Percentiles rank a stretch among this genome's conserved stretches.
phyloP scores from a whole-genome alignment of 2,113 vertebrate species.

The Pterocles burchelli region DNA sequence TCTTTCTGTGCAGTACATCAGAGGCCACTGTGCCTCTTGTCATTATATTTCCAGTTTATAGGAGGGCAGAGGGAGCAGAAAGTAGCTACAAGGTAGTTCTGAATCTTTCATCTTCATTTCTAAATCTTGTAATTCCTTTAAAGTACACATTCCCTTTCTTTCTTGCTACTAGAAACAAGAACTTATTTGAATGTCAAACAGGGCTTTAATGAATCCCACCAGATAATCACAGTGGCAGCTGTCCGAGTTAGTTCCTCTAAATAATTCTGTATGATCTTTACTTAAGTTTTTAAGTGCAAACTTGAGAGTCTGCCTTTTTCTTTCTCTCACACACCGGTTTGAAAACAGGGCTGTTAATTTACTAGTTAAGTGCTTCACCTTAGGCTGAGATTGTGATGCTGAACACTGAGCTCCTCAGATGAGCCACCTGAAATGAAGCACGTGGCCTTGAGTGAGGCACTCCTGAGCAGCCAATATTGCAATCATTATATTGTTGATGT shows the following conservation, averaged over 20 bases:
- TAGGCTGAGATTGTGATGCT: neutral
- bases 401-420: neutral
- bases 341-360: slow-evolving; percentile 27
- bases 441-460: neutral
- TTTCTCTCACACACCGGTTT: neutral
- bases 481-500: neutral
- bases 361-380: neutral
- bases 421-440: neutral
- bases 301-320: neutral
- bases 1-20: slow-evolving; percentile 13
- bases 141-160: slow-evolving; percentile 21
- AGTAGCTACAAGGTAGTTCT: slow-evolving; percentile 35
- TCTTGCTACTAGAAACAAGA: slow-evolving; percentile 38
- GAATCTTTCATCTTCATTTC: slow-evolving; percentile 62
- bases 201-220: slow-evolving; percentile 52
- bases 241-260: slow-evolving; percentile 67
- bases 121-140: slow-evolving; percentile 52
- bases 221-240: slow-evolving; percentile 56
- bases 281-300: slow-evolving; percentile 38
- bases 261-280: slow-evolving; percentile 65
- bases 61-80: slow-evolving; percentile 22
- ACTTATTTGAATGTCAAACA: slow-evolving; percentile 63
- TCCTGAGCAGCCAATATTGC: neutral
- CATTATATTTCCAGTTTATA: slow-evolving; percentile 34
- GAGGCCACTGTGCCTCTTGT: neutral